Evolutionary conservation across 2,113 vertebrate genomes (phyloP).

Genomic region (Laticauda laticaudata): DNA sequence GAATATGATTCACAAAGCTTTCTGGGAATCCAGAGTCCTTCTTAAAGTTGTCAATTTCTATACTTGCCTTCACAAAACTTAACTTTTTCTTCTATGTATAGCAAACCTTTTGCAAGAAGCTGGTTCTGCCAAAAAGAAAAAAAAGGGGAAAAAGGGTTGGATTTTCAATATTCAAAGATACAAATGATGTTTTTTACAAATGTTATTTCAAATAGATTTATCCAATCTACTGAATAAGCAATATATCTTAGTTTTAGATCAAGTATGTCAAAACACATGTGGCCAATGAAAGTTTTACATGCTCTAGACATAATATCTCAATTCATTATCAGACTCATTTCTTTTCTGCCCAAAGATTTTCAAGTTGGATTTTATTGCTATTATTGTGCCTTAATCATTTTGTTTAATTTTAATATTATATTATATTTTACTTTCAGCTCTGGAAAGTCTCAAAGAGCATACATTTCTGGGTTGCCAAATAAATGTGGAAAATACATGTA

Average conservation of each 20-base stretch:
- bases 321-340: background rate
- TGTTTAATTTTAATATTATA: background rate
- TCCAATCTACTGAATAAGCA: background rate
- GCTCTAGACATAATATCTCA: background rate
- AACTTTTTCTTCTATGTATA: constrained; percentile 86
- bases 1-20: constrained; percentile 30
- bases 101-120: constrained; percentile 86
- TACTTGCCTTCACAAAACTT: constrained; percentile 82
- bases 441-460: background rate
- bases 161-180: constrained; percentile 29
- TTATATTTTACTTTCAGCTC: background rate
- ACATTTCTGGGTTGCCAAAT: background rate
- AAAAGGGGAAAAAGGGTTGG: constrained; percentile 29
- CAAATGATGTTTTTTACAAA: background rate
- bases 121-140: constrained; percentile 84
- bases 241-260: background rate
- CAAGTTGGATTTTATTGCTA: background rate
- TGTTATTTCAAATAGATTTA: background rate
- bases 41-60: background rate
- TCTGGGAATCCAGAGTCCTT: background rate
- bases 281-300: background rate
- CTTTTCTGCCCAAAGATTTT: background rate
- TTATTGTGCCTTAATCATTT: background rate
- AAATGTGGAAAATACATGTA: background rate
- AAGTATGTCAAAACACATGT: background rate